Base-by-base conservation (phyloP, 2,888 invertebrate genomes). In the Nomada ferruginata region DNA sequence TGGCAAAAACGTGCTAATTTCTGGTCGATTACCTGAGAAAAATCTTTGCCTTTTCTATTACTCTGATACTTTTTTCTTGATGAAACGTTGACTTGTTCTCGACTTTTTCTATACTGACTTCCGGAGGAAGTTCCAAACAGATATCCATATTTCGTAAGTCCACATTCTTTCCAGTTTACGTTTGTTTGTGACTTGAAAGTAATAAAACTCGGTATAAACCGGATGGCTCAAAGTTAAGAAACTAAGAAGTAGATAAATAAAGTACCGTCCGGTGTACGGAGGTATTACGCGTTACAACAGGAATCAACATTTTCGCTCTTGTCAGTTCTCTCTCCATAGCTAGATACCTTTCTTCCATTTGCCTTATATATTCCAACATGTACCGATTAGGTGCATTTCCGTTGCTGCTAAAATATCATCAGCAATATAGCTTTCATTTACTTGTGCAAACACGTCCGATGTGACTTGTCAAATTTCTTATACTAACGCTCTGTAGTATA, bases 291-390 rank as follows among this genome's bases (percentile, higher is more conserved):
- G 65, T 44, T 13, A 76, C 23, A 11, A 44, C 5, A 4, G 83
- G 65, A 9, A 66, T 26, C 10, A 83, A 61, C 73, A 76, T 60
- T 71, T 83, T 79, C 11, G 80, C 44, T n/a, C 85, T 85, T 10
- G 29, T 71, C 47, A 85, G 70, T 68, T 85, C 85, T 10, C 68
- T 79, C 29, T 85, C 85, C 79, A 85, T 80, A 18, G 64, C 29
- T 42, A 55, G 44, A 9, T 85, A 83, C 26, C 86, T 80, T 36
- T 83, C 85, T 11, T 80, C 83, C 76, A 85, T 85, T 23, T 83
- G 85, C 20, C 70, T 76, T 55, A 83, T 44, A 11, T 85, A 83
- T 11, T 81, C 80, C 20, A 85, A 44, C 20, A 79, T 74, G 69
- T 79, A 60, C 53, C 57, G 74, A 10, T 23, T 64, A 20, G 59